Evolutionary conservation across 2,888 invertebrate species (phyloP).

Genomic region (Synanthedon myopaeformis): DNA sequence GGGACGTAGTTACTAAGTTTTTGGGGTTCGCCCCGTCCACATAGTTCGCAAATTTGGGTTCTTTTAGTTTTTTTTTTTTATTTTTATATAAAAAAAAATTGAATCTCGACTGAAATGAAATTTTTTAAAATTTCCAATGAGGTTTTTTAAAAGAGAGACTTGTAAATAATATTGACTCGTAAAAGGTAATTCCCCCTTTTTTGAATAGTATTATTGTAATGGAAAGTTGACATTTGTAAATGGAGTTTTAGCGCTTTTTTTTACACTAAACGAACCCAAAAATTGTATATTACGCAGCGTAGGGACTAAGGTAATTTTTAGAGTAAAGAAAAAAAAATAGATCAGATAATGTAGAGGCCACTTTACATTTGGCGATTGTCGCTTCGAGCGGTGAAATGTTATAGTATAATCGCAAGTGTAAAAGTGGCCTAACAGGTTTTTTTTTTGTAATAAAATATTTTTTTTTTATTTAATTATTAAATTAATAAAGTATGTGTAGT

Average conservation of each 20-base stretch:
- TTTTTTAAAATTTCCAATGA: slow-evolving; percentile 13
- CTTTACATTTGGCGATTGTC: background rate
- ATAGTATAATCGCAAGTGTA: background rate
- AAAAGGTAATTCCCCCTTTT: slow-evolving; percentile 18
- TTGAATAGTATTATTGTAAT: slow-evolving; percentile 13
- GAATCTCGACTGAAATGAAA: slow-evolving; percentile 37
- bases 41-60: slow-evolving; percentile 52
- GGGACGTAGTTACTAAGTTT: slow-evolving; percentile 43
- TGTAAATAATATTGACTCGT: slow-evolving; percentile 54
- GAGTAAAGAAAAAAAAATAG: slow-evolving; percentile 39
- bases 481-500: slow-evolving; percentile 41
- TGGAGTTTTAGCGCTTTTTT: slow-evolving; percentile 22
- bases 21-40: slow-evolving; percentile 39
- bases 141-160: slow-evolving; percentile 16
- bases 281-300: slow-evolving; percentile 45
- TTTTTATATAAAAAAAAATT: slow-evolving; percentile 10
- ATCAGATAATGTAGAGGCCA: slow-evolving; percentile 22
- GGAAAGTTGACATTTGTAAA: slow-evolving; percentile 13
- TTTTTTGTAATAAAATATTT: background rate
- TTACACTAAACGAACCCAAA: slow-evolving; percentile 52
- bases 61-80: slow-evolving; percentile 17
- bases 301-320: slow-evolving; percentile 34
- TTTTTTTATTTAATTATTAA: background rate
- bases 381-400: background rate
- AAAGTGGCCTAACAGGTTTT: background rate